Percentiles rank a stretch among this genome's conserved stretches.
Conservation (phyloP, 2,113 vertebrate species). For the Cebus imitator region DNA sequence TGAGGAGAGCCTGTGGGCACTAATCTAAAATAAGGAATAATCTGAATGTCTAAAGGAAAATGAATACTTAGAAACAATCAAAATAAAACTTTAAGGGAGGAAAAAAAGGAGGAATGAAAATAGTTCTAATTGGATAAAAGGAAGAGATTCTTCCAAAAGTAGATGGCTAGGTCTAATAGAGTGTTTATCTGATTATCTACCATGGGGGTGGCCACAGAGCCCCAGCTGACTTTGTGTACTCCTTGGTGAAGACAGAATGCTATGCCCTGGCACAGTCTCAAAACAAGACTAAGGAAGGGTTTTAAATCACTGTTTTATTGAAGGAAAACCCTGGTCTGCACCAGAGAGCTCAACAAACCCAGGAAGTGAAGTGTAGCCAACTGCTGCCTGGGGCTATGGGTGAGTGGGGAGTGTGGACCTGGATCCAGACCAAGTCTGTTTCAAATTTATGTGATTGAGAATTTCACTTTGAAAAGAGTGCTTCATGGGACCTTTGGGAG, state of each 20-base stretch:
- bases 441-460: conserved; percentile 75
- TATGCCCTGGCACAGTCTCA: conserved; percentile 32
- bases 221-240: not conserved
- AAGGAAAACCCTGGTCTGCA: conserved; percentile 40
- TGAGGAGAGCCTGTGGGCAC: not conserved
- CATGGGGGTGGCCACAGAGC: not conserved
- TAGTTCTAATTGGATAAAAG: not conserved
- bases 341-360: conserved; percentile 60
- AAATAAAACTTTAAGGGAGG: not conserved
- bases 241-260: conserved; percentile 31
- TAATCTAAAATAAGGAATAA: conserved; percentile 1
- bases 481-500: conserved; percentile 73
- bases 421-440: conserved; percentile 75
- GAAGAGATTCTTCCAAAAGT: not conserved
- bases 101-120: not conserved
- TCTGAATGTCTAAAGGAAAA: not conserved
- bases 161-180: not conserved
- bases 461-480: conserved; percentile 78
- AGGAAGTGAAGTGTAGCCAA: conserved; percentile 67
- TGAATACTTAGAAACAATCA: not conserved
- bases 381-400: not conserved
- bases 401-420: not conserved
- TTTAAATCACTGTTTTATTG: conserved; percentile 73
- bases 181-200: not conserved
- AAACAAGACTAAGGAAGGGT: conserved; percentile 62